Conservation (phyloP, 2,888 invertebrate genomes). For the Asteroscopus sphinx region DNA sequence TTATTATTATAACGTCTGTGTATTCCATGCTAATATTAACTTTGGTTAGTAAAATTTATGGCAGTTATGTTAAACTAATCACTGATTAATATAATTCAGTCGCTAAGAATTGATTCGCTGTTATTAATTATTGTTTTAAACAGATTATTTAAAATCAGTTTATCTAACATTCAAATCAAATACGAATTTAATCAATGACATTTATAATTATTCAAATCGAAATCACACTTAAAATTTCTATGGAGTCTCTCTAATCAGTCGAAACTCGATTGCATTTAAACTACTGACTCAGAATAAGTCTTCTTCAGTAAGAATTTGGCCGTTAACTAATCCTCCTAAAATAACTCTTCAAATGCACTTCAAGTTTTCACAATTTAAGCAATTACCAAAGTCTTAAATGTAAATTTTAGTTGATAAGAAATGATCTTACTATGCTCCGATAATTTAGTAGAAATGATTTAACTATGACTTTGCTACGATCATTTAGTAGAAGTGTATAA, state of each 20-base stretch:
- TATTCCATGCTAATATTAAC: no score
- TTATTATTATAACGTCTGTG: no score
- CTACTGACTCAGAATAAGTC: slow-evolving; percentile 8
- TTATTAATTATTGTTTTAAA: no score
- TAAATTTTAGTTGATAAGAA: slow-evolving; percentile 50
- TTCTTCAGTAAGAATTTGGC: slow-evolving; percentile 10
- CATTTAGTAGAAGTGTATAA: slow-evolving; percentile 27
- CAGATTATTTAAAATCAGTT: no score
- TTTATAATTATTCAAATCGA: slow-evolving; percentile 11
- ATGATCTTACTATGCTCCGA: slow-evolving; percentile 26
- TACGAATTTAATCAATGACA: slow-evolving; percentile 5
- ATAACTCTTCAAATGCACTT: slow-evolving; percentile 5
- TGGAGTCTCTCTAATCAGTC: slow-evolving; percentile 7
- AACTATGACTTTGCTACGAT: slow-evolving; percentile 25
- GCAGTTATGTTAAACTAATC: no score
- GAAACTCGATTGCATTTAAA: slow-evolving; percentile 7
- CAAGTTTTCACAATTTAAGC: slow-evolving; percentile 35
- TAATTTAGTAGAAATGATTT: slow-evolving; percentile 29
- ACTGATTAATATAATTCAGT: no score
- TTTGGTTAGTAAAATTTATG: no score
- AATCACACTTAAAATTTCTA: slow-evolving; percentile 12
- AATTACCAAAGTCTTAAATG: slow-evolving; percentile 69
- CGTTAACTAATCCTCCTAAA: not conserved
- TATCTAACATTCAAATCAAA: no score
- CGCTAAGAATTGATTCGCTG: no score